These are phyloP conservation scores for Tinea trinotella DNA, from an alignment of 2,888 invertebrate genomes.

Conservation along the genomic window DNA sequence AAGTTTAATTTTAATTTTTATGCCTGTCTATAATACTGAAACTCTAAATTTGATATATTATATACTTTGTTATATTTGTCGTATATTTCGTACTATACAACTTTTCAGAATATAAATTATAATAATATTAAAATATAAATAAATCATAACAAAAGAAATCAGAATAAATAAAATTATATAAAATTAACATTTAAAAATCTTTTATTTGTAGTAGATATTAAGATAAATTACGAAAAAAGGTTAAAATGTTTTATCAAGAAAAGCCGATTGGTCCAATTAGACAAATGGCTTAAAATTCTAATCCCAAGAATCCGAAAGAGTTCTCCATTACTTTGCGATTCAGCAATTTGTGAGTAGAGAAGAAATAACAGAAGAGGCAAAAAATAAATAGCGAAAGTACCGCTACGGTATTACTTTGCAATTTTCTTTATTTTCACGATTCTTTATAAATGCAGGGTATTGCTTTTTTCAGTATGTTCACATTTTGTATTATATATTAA, in stretches of 20 bases:
- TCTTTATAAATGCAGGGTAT: neutral
- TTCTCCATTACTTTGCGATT: neutral
- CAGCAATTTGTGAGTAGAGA: too few relatives aligned
- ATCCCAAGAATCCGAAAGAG: neutral
- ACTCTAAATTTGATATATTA: too few relatives aligned
- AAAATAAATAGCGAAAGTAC: neutral
- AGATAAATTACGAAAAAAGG: neutral
- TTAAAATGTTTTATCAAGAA: conserved; percentile 6
- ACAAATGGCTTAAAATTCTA: conserved; percentile 6
- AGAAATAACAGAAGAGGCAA: neutral
- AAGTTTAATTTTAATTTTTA: too few relatives aligned
- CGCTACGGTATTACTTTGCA: too few relatives aligned
- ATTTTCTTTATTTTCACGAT: conserved; percentile 28
- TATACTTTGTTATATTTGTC: too few relatives aligned
- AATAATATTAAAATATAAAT: neutral
- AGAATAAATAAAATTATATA: neutral
- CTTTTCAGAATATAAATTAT: neutral
- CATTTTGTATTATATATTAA: too few relatives aligned
- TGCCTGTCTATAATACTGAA: too few relatives aligned
- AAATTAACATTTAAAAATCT: neutral
- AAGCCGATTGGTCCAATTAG: conserved; percentile 11
- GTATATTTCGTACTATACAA: too few relatives aligned
- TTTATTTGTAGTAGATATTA: neutral
- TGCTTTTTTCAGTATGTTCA: too few relatives aligned
- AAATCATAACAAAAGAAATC: neutral